phyloP scores from a whole-genome alignment of 2,797 vertebrate genomes.

The Oreonectes daqikongensis region DNA sequence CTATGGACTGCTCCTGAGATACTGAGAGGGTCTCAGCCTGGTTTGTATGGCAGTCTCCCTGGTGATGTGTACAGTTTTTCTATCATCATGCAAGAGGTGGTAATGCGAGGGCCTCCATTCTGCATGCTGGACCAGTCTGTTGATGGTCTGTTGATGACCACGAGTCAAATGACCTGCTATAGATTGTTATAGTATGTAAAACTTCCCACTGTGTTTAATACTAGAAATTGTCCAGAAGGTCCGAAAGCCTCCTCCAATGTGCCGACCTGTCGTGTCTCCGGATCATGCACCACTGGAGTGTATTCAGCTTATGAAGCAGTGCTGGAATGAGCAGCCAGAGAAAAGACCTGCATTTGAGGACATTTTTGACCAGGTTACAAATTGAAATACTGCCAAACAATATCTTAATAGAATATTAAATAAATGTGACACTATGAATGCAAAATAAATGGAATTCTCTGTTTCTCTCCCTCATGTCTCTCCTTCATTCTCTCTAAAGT shows the following conservation, averaged over 20 bases:
- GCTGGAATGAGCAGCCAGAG: constrained; percentile 86
- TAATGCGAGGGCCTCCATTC: constrained; percentile 76
- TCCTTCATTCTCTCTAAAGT: constrained; percentile 66
- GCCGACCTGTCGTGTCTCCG: constrained; percentile 79
- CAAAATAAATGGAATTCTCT: neutral
- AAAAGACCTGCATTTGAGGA: constrained; percentile 83
- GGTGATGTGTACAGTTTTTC: constrained; percentile 81
- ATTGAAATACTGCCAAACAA: neutral
- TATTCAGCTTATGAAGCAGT: constrained; percentile 89
- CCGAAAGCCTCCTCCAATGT: constrained; percentile 80
- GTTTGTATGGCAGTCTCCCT: constrained; percentile 60
- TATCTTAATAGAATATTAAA: too few species aligned
- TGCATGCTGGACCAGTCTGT: constrained; percentile 76
- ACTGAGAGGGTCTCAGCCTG: constrained; percentile 65
- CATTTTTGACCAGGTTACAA: constrained; percentile 84
- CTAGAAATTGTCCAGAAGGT: constrained; percentile 85
- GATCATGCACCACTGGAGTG: constrained; percentile 84
- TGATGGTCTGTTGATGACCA: constrained; percentile 59
- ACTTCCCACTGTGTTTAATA: neutral
- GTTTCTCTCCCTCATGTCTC: neutral
- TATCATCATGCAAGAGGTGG: constrained; percentile 81
- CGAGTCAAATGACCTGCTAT: neutral
- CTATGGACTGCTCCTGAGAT: constrained; percentile 82
- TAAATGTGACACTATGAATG: too few species aligned
- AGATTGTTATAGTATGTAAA: neutral